Evolutionary conservation across 2,113 vertebrate species (phyloP).

Genomic region (Pagrus major): DNA sequence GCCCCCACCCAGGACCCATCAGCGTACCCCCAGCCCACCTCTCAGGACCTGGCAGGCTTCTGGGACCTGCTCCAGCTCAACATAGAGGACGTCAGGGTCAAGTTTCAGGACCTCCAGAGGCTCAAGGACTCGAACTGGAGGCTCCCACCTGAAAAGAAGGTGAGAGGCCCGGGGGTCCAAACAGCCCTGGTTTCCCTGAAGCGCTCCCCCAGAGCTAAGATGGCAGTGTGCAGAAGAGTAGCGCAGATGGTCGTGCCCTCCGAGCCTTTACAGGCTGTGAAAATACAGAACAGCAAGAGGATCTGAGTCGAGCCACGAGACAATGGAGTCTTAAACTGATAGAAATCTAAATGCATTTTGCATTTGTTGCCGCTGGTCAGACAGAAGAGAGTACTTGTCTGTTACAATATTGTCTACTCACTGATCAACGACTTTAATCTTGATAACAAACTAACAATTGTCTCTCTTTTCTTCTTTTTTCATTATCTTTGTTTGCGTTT

Average conservation of each 20-base stretch:
- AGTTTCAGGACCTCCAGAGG: conserved; percentile 96
- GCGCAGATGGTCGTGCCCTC: conserved; percentile 63
- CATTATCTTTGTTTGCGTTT: conserved; percentile 39
- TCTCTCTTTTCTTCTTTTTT: conserved; percentile 68
- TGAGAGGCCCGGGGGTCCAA: conserved; percentile 74
- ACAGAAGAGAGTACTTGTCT: conserved; percentile 12
- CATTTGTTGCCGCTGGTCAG: conserved; percentile 12
- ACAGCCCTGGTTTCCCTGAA: conserved; percentile 60
- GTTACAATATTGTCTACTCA: conserved; percentile 22
- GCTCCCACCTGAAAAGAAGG: conserved; percentile 94
- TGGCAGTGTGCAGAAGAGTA: conserved; percentile 68
- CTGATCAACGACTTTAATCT: conserved; percentile 47
- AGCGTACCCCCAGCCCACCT: conserved; percentile 94
- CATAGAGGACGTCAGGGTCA: conserved; percentile 96
- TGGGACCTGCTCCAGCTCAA: conserved; percentile 99
- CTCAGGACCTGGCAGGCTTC: conserved; percentile 97
- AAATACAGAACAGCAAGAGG: conserved; percentile 61
- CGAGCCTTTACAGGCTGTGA: conserved; percentile 50
- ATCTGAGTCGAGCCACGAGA: conserved; percentile 54
- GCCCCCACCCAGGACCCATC: conserved; percentile 90
- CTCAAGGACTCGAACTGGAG: conserved; percentile 98
- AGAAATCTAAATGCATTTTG: conserved; percentile 16
- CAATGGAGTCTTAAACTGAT: conserved; percentile 32
- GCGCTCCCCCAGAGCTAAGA: conserved; percentile 68
- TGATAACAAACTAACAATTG: conserved; percentile 66